Percentiles rank a stretch among this genome's conserved stretches.
phyloP scores from a whole-genome alignment of 1,140 invertebrate species.

The Lordiphosa stackelbergi region DNA sequence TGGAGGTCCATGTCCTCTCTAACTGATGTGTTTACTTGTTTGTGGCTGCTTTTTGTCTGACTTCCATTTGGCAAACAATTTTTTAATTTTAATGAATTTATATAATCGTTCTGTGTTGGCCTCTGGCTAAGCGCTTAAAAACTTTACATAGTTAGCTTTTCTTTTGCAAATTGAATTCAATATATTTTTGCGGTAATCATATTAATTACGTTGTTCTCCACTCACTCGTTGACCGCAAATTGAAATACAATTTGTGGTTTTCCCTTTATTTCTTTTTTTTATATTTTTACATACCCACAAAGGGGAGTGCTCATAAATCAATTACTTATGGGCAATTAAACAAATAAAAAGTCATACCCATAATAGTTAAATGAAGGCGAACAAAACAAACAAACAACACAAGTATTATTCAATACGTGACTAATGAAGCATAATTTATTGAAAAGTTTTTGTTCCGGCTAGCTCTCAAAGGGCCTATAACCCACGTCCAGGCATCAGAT shows the following conservation, averaged over 20 bases:
- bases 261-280: too few relatives aligned
- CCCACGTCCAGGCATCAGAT: too few relatives aligned
- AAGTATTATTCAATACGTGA: background rate
- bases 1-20: background rate
- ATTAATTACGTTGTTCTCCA: constrained; percentile 34
- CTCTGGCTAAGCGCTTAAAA: too few relatives aligned
- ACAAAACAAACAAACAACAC: background rate
- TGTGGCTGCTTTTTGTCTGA: constrained; percentile 44
- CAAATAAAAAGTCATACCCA: constrained; percentile 22
- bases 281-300: too few relatives aligned
- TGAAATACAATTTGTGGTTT: constrained; percentile 38
- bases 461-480: too few relatives aligned
- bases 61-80: constrained; percentile 62
- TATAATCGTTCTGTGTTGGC: constrained; percentile 42
- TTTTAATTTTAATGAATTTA: constrained; percentile 70
- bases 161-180: constrained; percentile 23
- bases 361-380: background rate
- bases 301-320: constrained; percentile 18
- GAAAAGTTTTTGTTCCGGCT: too few relatives aligned
- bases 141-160: too few relatives aligned
- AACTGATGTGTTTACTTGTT: constrained; percentile 15
- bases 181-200: constrained; percentile 28
- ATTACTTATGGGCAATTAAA: constrained; percentile 49
- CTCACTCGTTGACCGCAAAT: constrained; percentile 34
- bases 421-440: background rate